phyloP scores from a whole-genome alignment of 2,888 invertebrate species.

The Synergus laeviventris region DNA sequence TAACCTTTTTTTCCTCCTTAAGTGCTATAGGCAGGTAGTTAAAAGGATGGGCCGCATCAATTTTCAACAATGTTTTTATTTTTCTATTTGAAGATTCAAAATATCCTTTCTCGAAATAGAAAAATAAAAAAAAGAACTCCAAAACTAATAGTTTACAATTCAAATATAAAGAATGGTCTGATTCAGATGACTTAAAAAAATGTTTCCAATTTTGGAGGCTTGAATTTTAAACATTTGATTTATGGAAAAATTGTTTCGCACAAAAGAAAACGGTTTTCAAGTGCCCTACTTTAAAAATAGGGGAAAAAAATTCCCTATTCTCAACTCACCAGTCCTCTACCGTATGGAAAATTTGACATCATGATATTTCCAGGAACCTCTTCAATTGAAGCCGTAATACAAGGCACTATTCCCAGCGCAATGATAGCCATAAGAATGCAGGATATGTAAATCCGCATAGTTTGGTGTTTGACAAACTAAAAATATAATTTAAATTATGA shows the following conservation, averaged over 20 bases:
- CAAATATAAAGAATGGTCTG: too few relatives aligned
- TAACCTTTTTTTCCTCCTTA: too few relatives aligned
- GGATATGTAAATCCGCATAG: neutral
- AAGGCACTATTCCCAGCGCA: neutral
- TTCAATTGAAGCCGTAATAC: neutral
- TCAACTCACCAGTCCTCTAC: neutral
- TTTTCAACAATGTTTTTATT: too few relatives aligned
- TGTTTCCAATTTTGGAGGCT: too few relatives aligned
- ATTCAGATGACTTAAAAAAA: too few relatives aligned
- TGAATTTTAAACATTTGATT: too few relatives aligned
- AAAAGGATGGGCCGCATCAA: too few relatives aligned
- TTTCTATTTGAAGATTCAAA: too few relatives aligned
- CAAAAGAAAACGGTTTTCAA: too few relatives aligned
- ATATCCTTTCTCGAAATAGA: too few relatives aligned
- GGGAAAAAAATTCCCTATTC: neutral
- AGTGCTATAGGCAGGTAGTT: too few relatives aligned
- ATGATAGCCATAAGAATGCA: neutral
- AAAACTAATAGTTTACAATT: neutral
- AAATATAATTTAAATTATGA: neutral
- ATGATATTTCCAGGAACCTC: conserved; percentile 8
- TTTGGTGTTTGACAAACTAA: conserved; percentile 5
- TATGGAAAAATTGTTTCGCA: too few relatives aligned
- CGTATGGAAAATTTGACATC: conserved; percentile 10
- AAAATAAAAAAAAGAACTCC: neutral
- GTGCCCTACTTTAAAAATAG: neutral